phyloP scores from a whole-genome alignment of 1,140 invertebrate species.

The Pomacea maculata region DNA sequence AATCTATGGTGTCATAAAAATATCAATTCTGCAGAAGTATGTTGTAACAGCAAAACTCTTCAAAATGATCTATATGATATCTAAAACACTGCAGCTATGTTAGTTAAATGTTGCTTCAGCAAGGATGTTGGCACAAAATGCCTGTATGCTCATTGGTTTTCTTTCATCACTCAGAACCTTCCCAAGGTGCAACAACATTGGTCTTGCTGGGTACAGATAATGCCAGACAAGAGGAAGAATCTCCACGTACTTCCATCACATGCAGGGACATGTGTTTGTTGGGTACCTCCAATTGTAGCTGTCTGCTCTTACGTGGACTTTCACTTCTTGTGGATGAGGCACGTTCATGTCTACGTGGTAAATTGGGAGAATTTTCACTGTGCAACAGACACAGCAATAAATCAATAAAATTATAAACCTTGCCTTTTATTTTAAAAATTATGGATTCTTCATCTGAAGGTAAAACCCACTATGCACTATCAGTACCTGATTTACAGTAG shows the following conservation, averaged over 20 bases:
- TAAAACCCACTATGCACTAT: neutral
- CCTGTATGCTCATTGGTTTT: no score
- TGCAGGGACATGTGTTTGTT: constrained; percentile 40
- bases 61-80: no score
- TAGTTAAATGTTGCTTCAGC: constrained; percentile 1
- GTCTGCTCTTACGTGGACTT: constrained; percentile 42
- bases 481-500: neutral
- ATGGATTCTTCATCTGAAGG: neutral
- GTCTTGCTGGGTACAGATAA: constrained; percentile 52
- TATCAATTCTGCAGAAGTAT: no score
- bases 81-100: no score
- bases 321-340: constrained; percentile 26
- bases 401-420: constrained; percentile 2
- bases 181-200: constrained; percentile 55
- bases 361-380: constrained; percentile 41
- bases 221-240: constrained; percentile 38
- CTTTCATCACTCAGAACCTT: constrained; percentile 27
- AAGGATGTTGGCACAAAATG: no score
- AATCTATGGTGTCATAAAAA: no score
- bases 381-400: constrained; percentile 12
- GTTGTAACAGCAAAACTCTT: no score
- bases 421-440: constrained; percentile 5
- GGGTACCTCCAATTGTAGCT: constrained; percentile 43
- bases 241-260: constrained; percentile 29
- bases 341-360: constrained; percentile 31